Evolutionary conservation across 2,888 invertebrate genomes (phyloP), one percentile per base, ranked within the genome.

Genomic region (Aphidius colemani): DNA sequence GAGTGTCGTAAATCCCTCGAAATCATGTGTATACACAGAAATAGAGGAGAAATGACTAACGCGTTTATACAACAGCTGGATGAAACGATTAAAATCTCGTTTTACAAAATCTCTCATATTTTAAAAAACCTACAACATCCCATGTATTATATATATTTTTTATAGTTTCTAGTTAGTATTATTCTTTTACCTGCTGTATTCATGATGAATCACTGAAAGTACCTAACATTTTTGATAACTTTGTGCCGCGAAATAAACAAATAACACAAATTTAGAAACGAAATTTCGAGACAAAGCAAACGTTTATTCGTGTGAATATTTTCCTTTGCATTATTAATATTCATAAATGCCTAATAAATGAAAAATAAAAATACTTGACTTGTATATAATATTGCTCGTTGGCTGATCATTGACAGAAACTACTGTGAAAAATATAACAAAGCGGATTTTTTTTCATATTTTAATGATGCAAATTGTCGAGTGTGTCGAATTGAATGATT

Each of bases 51-150:
- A 61, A 59, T 59, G 51, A 59, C 59, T 56, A 61, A 56, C 55
- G 56, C 56, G 48, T 55, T 13, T 56, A 30, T 61, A 61, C 55
- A 61, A 56, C 61, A 61, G 56, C 61, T 61, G 61, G 57, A 55
- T 55, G 61, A 18, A 49, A 51, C 67, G 69, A 69, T 67, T 67
- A 69, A 69, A 69, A 69, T 67, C 69, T 69, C 69, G 67, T 66
- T 69, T 69, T 66, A 56, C 49, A 43, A 30, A 30, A 61, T 61
- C 41, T 61, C 61, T 55, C 55, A 49, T 49, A 61, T 41, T 61
- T 55, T 57, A 46, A 57, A 57, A 61, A 46, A 56, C 5, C 49
- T 56, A 11, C 56, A 61, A 55, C 61, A 61, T 61, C 61, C 56
- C 56, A 61, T 56, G n/a, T n/a, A n/a, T 48, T 56, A 49, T 50